Percentiles rank a stretch among this genome's conserved stretches.
Evolutionary conservation across 30 jellyfish, hydroid and myxozoan genomes (phyloP).

Genomic region (Cassiopea andromeda): DNA sequence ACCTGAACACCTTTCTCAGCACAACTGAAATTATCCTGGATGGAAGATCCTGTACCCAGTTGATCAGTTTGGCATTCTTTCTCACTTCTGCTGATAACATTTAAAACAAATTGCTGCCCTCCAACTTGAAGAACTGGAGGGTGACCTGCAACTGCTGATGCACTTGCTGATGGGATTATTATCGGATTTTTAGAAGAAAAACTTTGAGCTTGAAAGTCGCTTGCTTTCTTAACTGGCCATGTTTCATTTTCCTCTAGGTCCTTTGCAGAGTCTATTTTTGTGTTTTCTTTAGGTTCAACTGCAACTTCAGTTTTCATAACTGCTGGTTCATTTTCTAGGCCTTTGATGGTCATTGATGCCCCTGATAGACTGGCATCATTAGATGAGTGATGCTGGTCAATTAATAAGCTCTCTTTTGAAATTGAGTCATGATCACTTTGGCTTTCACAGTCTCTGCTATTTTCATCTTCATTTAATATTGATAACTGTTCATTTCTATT

Average conservation of each 20-base stretch:
- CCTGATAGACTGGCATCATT: too few species aligned
- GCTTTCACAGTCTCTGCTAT: background rate
- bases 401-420: background rate
- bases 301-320: background rate
- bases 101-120: slow-evolving; percentile 69
- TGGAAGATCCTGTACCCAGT: background rate
- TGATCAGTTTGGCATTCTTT: slow-evolving; percentile 55
- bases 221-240: background rate
- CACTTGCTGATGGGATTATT: slow-evolving; percentile 42
- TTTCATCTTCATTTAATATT: background rate
- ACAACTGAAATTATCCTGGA: too few species aligned
- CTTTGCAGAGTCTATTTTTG: background rate
- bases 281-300: background rate
- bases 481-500: background rate
- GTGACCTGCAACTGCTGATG: slow-evolving; percentile 52
- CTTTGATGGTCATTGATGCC: background rate
- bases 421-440: background rate
- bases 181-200: slow-evolving; percentile 23
- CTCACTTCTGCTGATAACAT: slow-evolving; percentile 69
- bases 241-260: background rate
- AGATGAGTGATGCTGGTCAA: too few species aligned
- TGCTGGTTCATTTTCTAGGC: background rate
- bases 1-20: slow-evolving; percentile 66
- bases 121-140: slow-evolving; percentile 81
- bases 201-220: background rate